A percentile compares a stretch with the other conserved stretches of the same genome.
Conservation (phyloP, 2,888 invertebrate species). For the Protodeltote pygarga region DNA sequence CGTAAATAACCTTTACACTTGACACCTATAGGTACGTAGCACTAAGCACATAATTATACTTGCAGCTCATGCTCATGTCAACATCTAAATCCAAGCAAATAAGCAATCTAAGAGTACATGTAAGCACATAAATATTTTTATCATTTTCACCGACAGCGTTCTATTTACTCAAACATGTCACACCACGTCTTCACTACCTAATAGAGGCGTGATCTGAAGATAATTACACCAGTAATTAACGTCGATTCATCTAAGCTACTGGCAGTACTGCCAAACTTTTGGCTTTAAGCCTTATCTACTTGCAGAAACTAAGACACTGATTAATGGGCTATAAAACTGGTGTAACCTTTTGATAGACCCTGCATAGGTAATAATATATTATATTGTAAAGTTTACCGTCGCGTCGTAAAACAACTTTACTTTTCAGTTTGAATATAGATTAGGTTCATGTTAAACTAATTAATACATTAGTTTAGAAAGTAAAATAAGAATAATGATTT, state of each 20-base stretch:
- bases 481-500: no score
- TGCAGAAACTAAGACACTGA: constrained; percentile 24
- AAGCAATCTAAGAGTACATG: neutral
- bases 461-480: no score
- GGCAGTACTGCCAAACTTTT: constrained; percentile 12
- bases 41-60: no score
- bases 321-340: constrained; percentile 20
- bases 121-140: constrained; percentile 7
- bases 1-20: no score
- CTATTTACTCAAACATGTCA: constrained; percentile 14
- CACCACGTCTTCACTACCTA: constrained; percentile 1
- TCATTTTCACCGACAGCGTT: neutral
- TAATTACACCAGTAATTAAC: constrained; percentile 18
- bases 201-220: constrained; percentile 1
- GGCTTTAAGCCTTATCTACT: constrained; percentile 5
- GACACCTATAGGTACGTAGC: no score
- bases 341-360: constrained; percentile 1
- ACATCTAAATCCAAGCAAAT: no score
- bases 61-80: no score
- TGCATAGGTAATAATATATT: neutral
- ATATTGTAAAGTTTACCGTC: no score
- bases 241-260: constrained; percentile 7
- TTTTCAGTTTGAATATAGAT: no score
- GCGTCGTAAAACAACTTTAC: no score
- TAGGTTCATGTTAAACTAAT: no score